A percentile compares a stretch with the other conserved stretches of the same genome.
phyloP scores from a whole-genome alignment of 2,888 invertebrate species.

The Tortricodes alternella region DNA sequence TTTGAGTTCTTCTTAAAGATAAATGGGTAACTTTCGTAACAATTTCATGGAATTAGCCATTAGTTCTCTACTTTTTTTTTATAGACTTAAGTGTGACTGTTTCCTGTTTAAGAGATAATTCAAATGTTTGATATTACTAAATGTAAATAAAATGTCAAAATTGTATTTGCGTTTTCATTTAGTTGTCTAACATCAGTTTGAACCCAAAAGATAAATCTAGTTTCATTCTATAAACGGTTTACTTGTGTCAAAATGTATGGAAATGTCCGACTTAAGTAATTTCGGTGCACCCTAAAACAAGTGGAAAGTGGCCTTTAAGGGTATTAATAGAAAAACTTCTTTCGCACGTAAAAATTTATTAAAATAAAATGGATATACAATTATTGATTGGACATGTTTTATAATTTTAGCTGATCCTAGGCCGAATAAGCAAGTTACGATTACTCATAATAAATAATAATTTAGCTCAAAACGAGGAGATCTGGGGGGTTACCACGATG shows the following conservation, averaged over 20 bases:
- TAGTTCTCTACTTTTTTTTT: background rate
- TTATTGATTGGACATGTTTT: conserved; percentile 22
- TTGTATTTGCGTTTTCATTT: background rate
- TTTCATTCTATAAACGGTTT: too few species aligned
- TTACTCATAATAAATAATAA: too few species aligned
- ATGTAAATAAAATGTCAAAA: conserved; percentile 20
- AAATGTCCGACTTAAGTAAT: too few species aligned
- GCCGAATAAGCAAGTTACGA: conserved; percentile 16
- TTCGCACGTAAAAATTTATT: conserved; percentile 25
- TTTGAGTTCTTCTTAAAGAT: too few species aligned
- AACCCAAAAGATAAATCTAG: too few species aligned
- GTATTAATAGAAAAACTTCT: background rate
- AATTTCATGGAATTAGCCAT: too few species aligned
- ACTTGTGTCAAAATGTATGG: too few species aligned
- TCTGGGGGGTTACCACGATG: background rate
- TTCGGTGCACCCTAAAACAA: too few species aligned
- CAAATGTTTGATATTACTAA: conserved; percentile 10
- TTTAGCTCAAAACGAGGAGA: background rate
- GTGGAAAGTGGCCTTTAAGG: too few species aligned
- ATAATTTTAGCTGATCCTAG: conserved; percentile 11
- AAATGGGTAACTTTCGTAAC: too few species aligned
- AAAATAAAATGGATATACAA: conserved; percentile 24
- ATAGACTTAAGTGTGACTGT: conserved; percentile 26
- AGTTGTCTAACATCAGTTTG: background rate
- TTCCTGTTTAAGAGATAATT: conserved; percentile 20